Percentiles rank a stretch among this genome's conserved stretches.
Conservation (phyloP, 2,113 vertebrate genomes). For the Tyrannus savana region DNA sequence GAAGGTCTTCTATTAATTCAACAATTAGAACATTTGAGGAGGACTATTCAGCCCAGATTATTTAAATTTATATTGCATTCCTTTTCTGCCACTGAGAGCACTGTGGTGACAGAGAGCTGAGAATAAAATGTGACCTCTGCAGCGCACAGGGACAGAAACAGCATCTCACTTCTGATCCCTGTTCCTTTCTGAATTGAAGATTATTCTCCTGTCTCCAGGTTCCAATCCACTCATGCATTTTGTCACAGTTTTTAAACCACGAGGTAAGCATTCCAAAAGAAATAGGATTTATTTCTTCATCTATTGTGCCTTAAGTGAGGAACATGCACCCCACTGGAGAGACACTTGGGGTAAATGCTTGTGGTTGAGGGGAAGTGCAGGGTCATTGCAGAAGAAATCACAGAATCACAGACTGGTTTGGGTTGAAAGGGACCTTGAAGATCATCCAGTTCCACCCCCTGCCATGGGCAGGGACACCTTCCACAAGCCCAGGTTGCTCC, state of each 20-base stretch:
- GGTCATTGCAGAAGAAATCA: neutral
- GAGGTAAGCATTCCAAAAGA: neutral
- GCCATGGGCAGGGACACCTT: neutral
- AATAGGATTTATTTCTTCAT: neutral
- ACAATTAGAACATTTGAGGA: fast-evolving
- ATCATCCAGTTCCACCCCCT: fast-evolving
- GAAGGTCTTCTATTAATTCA: neutral
- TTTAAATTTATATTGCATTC: neutral
- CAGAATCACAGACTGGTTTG: neutral
- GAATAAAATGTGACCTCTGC: neutral
- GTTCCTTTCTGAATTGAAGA: neutral
- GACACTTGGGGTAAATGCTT: neutral
- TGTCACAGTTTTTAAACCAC: neutral
- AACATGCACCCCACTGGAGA: neutral
- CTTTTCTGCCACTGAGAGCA: neutral
- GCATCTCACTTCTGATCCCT: fast-evolving
- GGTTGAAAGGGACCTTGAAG: neutral
- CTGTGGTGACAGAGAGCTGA: neutral
- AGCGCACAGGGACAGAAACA: neutral
- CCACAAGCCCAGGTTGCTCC: neutral
- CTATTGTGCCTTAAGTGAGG: neutral
- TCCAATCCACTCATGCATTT: neutral
- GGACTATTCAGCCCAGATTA: neutral
- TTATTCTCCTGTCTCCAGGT: neutral
- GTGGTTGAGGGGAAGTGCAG: neutral